Evolutionary conservation across 2,888 invertebrate species (phyloP).

Genomic region (Agrochola lychnidis): DNA sequence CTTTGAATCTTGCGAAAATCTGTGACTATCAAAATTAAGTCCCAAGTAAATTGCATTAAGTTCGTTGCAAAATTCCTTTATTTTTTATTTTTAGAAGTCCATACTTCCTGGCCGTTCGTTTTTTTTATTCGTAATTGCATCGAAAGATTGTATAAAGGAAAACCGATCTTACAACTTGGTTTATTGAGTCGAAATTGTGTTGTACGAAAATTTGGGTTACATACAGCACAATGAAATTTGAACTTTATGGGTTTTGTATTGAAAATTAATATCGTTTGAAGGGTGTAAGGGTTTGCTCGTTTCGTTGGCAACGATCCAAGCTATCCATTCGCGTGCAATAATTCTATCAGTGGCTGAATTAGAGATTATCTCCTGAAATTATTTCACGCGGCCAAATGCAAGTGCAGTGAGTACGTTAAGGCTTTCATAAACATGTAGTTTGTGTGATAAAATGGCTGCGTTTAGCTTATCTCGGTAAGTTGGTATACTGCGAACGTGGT

Average conservation of each 20-base stretch:
- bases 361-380: slow-evolving; percentile 78
- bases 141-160: slow-evolving; percentile 12
- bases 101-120: slow-evolving; percentile 46
- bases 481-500: slow-evolving; percentile 32
- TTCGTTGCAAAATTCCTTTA: slow-evolving; percentile 50
- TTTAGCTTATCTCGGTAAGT: slow-evolving; percentile 48
- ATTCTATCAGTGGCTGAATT: slow-evolving; percentile 80
- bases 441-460: slow-evolving; percentile 42
- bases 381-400: slow-evolving; percentile 65
- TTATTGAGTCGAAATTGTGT: slow-evolving; percentile 55
- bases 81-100: slow-evolving; percentile 53
- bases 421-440: slow-evolving; percentile 50
- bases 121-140: slow-evolving; percentile 54
- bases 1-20: slow-evolving; percentile 31
- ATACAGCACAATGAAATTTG: slow-evolving; percentile 66
- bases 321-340: slow-evolving; percentile 79
- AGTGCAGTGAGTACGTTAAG: slow-evolving; percentile 38
- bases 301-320: slow-evolving; percentile 78
- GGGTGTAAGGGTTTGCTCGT: slow-evolving; percentile 53
- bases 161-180: slow-evolving; percentile 30
- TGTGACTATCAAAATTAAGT: slow-evolving; percentile 52
- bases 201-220: slow-evolving; percentile 51
- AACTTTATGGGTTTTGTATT: slow-evolving; percentile 63
- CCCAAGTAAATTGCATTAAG: slow-evolving; percentile 61
- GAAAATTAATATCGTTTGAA: slow-evolving; percentile 69